Evolutionary conservation across 2,888 invertebrate species (phyloP).

Genomic region (Noctua pronuba): DNA sequence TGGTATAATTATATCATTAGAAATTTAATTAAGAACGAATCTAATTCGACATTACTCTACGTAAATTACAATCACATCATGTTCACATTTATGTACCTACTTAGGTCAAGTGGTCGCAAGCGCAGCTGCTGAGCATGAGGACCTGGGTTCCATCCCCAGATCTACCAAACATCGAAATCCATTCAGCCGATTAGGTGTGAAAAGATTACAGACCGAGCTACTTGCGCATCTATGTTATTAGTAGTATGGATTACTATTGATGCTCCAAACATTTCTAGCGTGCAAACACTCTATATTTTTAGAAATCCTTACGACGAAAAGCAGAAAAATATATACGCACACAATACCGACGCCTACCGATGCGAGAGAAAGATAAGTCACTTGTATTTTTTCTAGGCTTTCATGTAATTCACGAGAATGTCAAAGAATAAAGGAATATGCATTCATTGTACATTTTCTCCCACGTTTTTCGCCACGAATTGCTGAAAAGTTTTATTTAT

Average conservation of each 20-base stretch:
- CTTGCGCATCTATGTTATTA: neutral
- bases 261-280: neutral
- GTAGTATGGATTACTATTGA: neutral
- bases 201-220: neutral
- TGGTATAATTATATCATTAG: constrained; percentile 9
- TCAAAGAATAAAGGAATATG: constrained; percentile 59
- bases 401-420: constrained; percentile 45
- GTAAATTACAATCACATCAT: too few relatives aligned
- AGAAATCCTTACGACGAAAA: constrained; percentile 17
- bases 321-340: constrained; percentile 27
- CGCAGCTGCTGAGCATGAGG: too few relatives aligned
- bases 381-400: constrained; percentile 57
- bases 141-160: too few relatives aligned
- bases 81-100: too few relatives aligned
- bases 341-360: constrained; percentile 36
- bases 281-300: neutral
- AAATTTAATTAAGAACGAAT: constrained; percentile 5
- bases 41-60: too few relatives aligned
- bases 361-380: constrained; percentile 47
- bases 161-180: neutral
- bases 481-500: constrained; percentile 55
- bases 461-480: constrained; percentile 49
- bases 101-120: too few relatives aligned
- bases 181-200: neutral
- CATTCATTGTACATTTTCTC: constrained; percentile 53